Conservation (phyloP, 2,113 vertebrate genomes). For the Indicator indicator region DNA sequence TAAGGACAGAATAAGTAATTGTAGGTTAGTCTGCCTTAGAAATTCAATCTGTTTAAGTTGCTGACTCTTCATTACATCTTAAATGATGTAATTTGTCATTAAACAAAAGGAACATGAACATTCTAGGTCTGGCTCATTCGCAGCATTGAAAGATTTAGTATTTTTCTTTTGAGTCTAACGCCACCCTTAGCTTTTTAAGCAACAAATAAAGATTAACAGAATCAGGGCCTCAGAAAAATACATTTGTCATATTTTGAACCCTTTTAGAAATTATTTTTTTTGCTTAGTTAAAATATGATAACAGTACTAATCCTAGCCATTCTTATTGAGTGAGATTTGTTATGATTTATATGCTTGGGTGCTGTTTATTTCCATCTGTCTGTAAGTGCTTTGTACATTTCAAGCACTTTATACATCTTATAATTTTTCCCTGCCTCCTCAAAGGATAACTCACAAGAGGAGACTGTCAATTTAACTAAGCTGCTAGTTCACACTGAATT, state of each 20-base stretch:
- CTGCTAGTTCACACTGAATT: neutral
- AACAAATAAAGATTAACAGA: neutral
- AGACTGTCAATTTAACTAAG: neutral
- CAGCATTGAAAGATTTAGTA: neutral
- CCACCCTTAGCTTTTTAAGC: neutral
- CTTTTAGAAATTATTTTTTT: neutral
- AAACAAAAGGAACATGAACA: neutral
- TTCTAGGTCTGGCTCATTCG: neutral
- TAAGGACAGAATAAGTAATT: slow-evolving; percentile 32
- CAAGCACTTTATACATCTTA: neutral
- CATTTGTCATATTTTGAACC: neutral
- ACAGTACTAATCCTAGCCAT: neutral
- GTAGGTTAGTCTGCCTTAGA: slow-evolving; percentile 27
- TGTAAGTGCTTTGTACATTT: neutral
- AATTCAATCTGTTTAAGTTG: slow-evolving; percentile 6
- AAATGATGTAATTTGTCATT: neutral
- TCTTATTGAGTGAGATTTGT: neutral
- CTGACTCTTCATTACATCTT: slow-evolving; percentile 2
- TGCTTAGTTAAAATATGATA: neutral
- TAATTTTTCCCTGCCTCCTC: neutral
- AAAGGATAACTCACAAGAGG: neutral
- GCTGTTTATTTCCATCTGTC: neutral
- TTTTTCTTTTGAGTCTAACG: neutral
- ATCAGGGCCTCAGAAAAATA: neutral
- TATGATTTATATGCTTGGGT: neutral